A percentile compares a stretch with the other conserved stretches of the same genome.
These are phyloP conservation scores for Chironomus riparius DNA, from an alignment of 2,888 invertebrate genomes.

Conservation along the genomic window DNA sequence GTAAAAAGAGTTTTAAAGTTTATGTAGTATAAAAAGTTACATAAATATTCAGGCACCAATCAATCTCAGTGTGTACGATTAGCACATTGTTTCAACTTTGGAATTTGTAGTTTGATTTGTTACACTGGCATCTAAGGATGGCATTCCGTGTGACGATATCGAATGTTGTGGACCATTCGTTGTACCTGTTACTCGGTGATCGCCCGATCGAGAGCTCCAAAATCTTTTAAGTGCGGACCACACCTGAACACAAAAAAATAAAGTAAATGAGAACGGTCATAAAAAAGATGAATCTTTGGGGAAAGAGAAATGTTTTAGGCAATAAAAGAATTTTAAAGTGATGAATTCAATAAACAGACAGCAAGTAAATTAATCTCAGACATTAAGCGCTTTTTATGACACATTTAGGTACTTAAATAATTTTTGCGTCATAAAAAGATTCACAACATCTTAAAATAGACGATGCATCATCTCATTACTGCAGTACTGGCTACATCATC, in stretches of 20 bases:
- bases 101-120: constrained; percentile 53
- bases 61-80: constrained; percentile 31
- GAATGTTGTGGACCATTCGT: constrained; percentile 61
- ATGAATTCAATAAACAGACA: too few species aligned
- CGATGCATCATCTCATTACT: too few species aligned
- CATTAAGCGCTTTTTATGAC: too few species aligned
- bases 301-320: neutral
- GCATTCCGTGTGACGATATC: constrained; percentile 68
- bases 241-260: constrained; percentile 41
- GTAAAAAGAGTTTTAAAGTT: neutral
- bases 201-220: constrained; percentile 51
- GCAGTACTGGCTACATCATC: too few species aligned
- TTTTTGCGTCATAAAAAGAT: neutral
- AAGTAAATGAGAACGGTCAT: constrained; percentile 1
- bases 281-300: too few species aligned
- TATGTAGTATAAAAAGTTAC: neutral
- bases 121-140: constrained; percentile 69
- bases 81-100: constrained; percentile 56
- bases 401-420: neutral
- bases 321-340: neutral
- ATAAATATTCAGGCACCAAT: neutral
- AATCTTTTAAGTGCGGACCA: constrained; percentile 58
- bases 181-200: constrained; percentile 46
- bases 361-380: too few species aligned
- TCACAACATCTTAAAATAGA: neutral